Conservation (phyloP, 2,113 vertebrate genomes). For the Columba janthina region DNA sequence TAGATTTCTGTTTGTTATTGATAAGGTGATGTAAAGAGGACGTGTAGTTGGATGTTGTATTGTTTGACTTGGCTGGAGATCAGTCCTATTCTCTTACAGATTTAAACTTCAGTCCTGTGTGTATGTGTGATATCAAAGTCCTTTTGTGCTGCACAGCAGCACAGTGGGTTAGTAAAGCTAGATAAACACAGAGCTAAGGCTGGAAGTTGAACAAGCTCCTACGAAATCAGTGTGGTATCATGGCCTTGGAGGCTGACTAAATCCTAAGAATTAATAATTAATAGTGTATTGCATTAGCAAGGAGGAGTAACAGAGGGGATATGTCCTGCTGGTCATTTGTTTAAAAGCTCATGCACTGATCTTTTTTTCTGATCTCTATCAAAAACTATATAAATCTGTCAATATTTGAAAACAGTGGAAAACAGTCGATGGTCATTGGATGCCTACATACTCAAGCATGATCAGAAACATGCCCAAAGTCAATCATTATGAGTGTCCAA, state of each 20-base stretch:
- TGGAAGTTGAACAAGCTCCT: neutral
- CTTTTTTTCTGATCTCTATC: neutral
- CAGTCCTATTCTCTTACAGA: neutral
- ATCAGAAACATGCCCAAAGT: neutral
- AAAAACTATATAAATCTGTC: neutral
- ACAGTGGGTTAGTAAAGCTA: neutral
- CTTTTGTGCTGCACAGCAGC: neutral
- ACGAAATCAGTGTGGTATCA: neutral
- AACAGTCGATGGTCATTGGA: rapidly evolving
- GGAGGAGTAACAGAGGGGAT: neutral
- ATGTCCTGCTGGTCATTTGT: neutral
- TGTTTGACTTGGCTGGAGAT: slow-evolving; percentile 40
- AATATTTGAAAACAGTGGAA: neutral
- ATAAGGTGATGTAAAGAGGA: neutral
- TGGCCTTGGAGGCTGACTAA: neutral
- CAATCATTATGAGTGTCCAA: neutral
- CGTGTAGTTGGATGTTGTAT: neutral
- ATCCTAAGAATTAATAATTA: neutral
- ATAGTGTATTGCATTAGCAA: neutral
- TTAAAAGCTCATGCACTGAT: neutral
- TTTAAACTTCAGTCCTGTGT: neutral
- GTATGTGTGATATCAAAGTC: slow-evolving; percentile 22
- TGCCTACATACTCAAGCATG: neutral
- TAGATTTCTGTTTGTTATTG: neutral
- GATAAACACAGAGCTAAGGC: neutral